These are phyloP conservation scores for Agonopterix arenella DNA, from an alignment of 2,888 invertebrate genomes.

Conservation along the genomic window DNA sequence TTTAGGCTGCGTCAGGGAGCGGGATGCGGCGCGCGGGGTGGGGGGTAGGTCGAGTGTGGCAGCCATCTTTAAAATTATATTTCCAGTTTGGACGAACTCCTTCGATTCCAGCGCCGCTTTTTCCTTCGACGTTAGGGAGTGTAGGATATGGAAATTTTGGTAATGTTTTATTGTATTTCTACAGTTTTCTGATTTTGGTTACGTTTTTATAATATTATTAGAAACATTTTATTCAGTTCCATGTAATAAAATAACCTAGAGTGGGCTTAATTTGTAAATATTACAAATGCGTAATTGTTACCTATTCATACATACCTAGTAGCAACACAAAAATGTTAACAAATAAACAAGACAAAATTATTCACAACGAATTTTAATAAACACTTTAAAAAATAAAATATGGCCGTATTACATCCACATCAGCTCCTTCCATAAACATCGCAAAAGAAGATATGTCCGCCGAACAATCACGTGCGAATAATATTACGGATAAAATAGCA, in stretches of 20 bases:
- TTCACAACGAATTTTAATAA: not conserved
- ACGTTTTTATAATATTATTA: too few relatives aligned
- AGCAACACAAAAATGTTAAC: not conserved
- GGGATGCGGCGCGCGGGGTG: conserved; percentile 38
- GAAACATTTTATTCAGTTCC: too few relatives aligned
- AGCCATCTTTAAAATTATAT: conserved; percentile 76
- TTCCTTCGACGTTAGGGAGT: conserved; percentile 34
- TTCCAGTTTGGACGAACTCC: conserved; percentile 68
- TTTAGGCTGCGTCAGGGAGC: conserved; percentile 68
- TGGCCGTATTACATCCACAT: too few relatives aligned
- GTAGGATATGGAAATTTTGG: conserved; percentile 34
- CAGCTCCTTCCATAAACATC: too few relatives aligned
- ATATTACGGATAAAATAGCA: not conserved
- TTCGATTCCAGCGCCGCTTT: conserved; percentile 55
- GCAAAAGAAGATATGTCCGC: too few relatives aligned
- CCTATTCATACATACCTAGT: too few relatives aligned
- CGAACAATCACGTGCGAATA: not conserved
- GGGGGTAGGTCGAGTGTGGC: conserved; percentile 51
- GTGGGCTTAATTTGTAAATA: too few relatives aligned
- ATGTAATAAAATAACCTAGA: too few relatives aligned
- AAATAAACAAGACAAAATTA: not conserved
- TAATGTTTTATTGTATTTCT: conserved; percentile 9
- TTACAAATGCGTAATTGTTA: too few relatives aligned
- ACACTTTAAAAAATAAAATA: too few relatives aligned
- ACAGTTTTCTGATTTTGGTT: not conserved